Evolutionary conservation across 2,888 invertebrate species (phyloP).

Genomic region (Metalampra italica): DNA sequence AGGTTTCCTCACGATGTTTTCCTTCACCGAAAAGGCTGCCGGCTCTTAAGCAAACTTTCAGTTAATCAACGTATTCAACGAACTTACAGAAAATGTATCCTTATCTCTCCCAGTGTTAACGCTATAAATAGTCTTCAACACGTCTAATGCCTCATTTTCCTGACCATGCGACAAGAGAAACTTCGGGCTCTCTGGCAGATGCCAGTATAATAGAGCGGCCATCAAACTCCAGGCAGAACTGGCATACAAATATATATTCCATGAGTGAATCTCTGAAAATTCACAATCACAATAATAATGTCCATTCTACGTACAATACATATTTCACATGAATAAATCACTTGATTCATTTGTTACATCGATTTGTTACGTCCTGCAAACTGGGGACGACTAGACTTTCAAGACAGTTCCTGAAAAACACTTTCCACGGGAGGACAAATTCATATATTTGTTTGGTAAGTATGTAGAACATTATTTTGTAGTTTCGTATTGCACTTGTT

Average conservation of each 20-base stretch:
- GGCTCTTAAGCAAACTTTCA: too few species aligned
- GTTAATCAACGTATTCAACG: not conserved
- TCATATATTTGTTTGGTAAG: too few species aligned
- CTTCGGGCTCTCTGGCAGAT: conserved; percentile 51
- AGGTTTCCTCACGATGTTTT: too few species aligned
- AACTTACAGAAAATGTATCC: conserved; percentile 43
- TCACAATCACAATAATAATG: not conserved
- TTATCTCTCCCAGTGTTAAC: conserved; percentile 39
- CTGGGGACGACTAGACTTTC: too few species aligned
- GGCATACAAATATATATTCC: conserved; percentile 49
- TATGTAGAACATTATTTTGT: too few species aligned
- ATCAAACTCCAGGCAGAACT: conserved; percentile 43
- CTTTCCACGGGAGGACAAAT: too few species aligned
- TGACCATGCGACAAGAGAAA: conserved; percentile 42
- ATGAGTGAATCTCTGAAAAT: conserved; percentile 42
- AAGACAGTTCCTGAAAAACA: too few species aligned
- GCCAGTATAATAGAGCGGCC: conserved; percentile 36
- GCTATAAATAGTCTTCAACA: conserved; percentile 37
- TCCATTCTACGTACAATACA: not conserved
- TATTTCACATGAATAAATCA: too few species aligned
- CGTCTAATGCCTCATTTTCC: conserved; percentile 40
- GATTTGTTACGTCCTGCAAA: too few species aligned
- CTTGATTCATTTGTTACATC: too few species aligned
- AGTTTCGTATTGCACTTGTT: too few species aligned
- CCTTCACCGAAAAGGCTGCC: too few species aligned